Base-by-base conservation (phyloP, 2,888 invertebrate genomes). In the Campaea margaritaria region DNA sequence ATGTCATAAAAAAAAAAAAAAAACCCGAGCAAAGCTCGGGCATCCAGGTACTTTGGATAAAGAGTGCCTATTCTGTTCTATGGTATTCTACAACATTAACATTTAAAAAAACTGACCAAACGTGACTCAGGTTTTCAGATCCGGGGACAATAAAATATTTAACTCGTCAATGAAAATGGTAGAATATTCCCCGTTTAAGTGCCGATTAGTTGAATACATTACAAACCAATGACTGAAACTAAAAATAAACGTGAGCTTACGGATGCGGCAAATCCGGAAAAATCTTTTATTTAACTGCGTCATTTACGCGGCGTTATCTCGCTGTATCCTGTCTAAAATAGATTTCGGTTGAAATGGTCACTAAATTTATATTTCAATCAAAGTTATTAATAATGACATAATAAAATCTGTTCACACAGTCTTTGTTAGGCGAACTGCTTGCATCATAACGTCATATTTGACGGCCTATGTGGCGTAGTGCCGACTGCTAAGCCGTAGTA, bases 121-220 rank as follows among this genome's bases (percentile, higher is more conserved):
- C 3, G 21, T 21, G 5, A 5, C 3, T 21, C 2, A 21, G 21
- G 2, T 7, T 7, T 31, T n/a, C 10, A 1, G n/a, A 36, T 12
- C 36, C n/a, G 12, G n/a, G 36, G n/a, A 36, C 36, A n/a, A n/a
- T 9, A 7, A 10, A 31, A 21, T 21, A 21, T 21, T 21, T 21
- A 7, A 31, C 8, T 31, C 31, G 31, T 31, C 9, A 31, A 31
- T 3, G 4, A 31, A 31, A 7, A 31, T 31, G 1, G 31, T 7
- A 9, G 10, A 31, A 31, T 11, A n/a, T 36, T 36, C 34, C 34
- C 10, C 10, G 34, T 2, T 34, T 36, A 65, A 64, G 63, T 59
- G 61, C 53, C 65, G 72, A 65, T 73, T 72, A 81, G 83, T 84
- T 83, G 80, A 81, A 82, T 83, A 78, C 73, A 79, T 82, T 79